phyloP scores from a whole-genome alignment of 2,113 vertebrate species.

The Toxostoma redivivum region DNA sequence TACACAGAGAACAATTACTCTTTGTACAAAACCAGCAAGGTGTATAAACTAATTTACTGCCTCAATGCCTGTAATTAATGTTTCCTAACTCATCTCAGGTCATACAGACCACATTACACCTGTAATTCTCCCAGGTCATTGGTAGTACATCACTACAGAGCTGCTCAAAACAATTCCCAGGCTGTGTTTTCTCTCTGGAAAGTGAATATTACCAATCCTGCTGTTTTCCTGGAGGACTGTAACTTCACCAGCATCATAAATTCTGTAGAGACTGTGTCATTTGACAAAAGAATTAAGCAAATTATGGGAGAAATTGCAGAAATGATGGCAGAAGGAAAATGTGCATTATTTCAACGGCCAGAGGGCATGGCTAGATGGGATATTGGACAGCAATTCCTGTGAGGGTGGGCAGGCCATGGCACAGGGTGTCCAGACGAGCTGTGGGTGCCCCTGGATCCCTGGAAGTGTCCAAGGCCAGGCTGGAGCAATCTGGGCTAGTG shows the following conservation, averaged over 20 bases:
- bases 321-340: neutral
- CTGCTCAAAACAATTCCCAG: neutral
- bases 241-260: neutral
- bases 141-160: neutral
- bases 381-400: accelerated
- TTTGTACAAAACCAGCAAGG: constrained; percentile 48
- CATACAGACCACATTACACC: neutral
- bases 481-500: accelerated
- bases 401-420: neutral
- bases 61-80: constrained; percentile 53
- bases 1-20: neutral
- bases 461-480: accelerated
- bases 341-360: neutral
- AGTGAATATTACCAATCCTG: neutral
- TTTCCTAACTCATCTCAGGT: constrained; percentile 40
- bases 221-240: neutral
- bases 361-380: neutral
- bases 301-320: neutral
- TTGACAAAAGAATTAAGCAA: neutral
- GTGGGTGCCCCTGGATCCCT: neutral
- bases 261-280: neutral
- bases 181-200: neutral
- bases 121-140: constrained; percentile 48
- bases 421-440: neutral
- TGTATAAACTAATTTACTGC: constrained; percentile 64